Base-by-base conservation (phyloP, 2,888 invertebrate species). In the Lepidocyrtinus sp. region DNA sequence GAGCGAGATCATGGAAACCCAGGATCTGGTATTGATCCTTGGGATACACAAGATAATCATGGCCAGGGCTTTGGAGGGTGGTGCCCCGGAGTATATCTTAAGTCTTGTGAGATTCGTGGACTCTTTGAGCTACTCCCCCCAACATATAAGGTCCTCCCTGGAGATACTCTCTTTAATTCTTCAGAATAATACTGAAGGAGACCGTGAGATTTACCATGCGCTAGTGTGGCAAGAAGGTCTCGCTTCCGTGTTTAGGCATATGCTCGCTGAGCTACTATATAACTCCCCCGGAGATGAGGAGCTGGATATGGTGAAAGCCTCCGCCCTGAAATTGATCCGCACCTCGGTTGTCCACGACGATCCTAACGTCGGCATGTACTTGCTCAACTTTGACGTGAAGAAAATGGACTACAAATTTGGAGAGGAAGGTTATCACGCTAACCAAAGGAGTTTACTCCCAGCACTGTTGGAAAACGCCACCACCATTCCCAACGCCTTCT, bases 351-450 rank as follows among this genome's bases (percentile, higher is more conserved):
- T 91, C 2, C 92, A 94, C 71, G 92, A 94, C 0, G 90, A 94
- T 21, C 97, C 97, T 1, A 97, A 97, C 89, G 90, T 98, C 7
- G 93, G 95, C 0, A 96, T 96, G 88, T 95, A 94, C 88, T 90
- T 98, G 65, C 91, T 98, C 1, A 97, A 96, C 0, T 96, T 97
- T 88, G 94, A 96, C 70, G 91, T 92, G 67, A 93, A 93, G 27
- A 79, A 79, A 22, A 46, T 62, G 25, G 71, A 75, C 19, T 80
- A 64, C 61, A 9, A 5, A 19, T 7, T 45, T 19, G 70, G 65
- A 25, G 72, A 2, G 61, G n/a, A n/a, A n/a, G n/a, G n/a, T n/a
- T n/a, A n/a, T n/a, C n/a, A n/a, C n/a, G n/a, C n/a, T 75, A 65
- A n/a, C 64, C 45, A 69, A 0, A 91, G 94, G 55, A 94, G 94